A percentile compares a stretch with the other conserved stretches of the same genome.
Conservation (phyloP, 1,140 invertebrate genomes). For the Orius insidiosus region DNA sequence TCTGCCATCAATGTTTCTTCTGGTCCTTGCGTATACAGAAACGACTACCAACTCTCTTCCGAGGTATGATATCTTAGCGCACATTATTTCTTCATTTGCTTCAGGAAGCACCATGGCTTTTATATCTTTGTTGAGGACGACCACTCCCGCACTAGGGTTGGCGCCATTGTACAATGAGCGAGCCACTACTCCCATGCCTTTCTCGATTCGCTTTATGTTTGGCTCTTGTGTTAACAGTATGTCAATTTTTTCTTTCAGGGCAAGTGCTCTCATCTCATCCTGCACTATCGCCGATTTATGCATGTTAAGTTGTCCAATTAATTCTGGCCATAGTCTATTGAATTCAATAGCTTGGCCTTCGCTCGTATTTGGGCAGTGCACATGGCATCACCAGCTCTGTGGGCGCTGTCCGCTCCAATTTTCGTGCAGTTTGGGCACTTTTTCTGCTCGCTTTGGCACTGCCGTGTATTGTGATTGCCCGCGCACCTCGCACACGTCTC, state of each 20-base stretch:
- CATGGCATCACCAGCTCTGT: background rate
- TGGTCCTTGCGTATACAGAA: background rate
- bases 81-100: background rate
- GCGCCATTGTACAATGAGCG: background rate
- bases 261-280: background rate
- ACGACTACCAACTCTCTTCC: background rate
- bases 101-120: background rate
- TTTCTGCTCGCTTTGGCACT: background rate
- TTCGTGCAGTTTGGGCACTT: background rate
- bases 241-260: background rate
- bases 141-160: background rate
- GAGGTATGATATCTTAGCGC: background rate
- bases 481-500: slow-evolving; percentile 6
- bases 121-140: background rate
- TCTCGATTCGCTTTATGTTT: background rate
- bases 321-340: background rate
- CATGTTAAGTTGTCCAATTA: background rate
- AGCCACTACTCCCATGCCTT: background rate
- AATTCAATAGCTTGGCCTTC: background rate
- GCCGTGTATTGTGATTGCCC: background rate
- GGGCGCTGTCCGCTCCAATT: background rate
- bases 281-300: background rate
- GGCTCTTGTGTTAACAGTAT: background rate
- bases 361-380: background rate
- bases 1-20: background rate